Conservation (phyloP, 2,113 vertebrate species). For the Amazona vittata region DNA sequence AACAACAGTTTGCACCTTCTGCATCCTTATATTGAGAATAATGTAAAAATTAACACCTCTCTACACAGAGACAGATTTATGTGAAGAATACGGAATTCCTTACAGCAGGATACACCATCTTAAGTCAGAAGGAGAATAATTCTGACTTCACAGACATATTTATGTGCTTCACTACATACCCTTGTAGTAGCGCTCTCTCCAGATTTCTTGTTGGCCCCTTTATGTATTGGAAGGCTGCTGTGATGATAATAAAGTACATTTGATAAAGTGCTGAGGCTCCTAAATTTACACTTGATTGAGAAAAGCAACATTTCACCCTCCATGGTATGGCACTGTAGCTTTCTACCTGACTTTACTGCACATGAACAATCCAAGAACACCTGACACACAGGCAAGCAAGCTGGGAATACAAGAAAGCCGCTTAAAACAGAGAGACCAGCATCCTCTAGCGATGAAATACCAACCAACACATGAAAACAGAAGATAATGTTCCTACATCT, state of each 20-base stretch:
- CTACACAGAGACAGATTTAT: not conserved
- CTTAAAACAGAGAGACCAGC: not conserved
- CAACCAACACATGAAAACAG: fast-evolving
- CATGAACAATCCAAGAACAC: not conserved
- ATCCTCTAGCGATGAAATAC: not conserved
- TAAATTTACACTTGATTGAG: not conserved
- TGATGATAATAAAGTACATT: not conserved
- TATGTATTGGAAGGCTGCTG: not conserved
- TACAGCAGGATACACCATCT: not conserved
- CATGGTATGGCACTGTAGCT: not conserved
- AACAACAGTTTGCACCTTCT: not conserved
- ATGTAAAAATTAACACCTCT: conserved; percentile 25
- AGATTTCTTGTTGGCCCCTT: not conserved
- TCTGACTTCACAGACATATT: not conserved
- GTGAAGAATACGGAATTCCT: not conserved
- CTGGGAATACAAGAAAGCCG: not conserved
- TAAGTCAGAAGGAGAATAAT: not conserved
- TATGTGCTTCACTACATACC: not conserved
- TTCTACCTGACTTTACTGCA: not conserved
- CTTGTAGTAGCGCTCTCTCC: not conserved
- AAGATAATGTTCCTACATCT: not conserved
- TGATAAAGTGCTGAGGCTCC: not conserved
- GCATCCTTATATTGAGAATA: not conserved
- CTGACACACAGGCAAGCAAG: not conserved
- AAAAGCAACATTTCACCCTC: not conserved